Percentiles rank a stretch among this genome's conserved stretches.
Evolutionary conservation across 2,113 vertebrate genomes (phyloP).

Genomic region (Nestor notabilis): DNA sequence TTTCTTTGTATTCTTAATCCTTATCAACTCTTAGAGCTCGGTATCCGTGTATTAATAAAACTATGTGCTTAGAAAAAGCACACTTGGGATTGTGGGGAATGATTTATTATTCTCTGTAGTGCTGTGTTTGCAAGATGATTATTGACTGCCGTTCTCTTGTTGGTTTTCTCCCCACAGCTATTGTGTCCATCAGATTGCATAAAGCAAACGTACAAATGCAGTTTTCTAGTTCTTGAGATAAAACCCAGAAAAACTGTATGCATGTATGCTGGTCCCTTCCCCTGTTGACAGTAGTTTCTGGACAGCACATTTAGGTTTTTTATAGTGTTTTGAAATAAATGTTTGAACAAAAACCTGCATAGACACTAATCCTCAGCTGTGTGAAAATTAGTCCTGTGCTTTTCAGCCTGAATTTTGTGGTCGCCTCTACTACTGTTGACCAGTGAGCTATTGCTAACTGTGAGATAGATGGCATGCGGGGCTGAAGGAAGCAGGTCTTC

Average conservation of each 20-base stretch:
- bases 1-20: neutral
- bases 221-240: neutral
- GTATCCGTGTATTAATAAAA: neutral
- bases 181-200: neutral
- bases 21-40: neutral
- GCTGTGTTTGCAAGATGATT: neutral
- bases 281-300: neutral
- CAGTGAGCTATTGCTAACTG: neutral
- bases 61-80: neutral
- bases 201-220: neutral
- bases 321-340: neutral
- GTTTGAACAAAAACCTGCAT: neutral
- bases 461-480: accelerated
- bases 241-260: neutral
- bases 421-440: neutral
- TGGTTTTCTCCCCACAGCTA: neutral
- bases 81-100: neutral
- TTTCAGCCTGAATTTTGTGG: neutral
- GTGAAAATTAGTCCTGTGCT: neutral
- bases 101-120: neutral
- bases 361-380: neutral
- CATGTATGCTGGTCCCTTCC: neutral
- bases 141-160: neutral
- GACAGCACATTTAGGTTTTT: neutral
- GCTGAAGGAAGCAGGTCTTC: neutral